Evolutionary conservation across 1,140 invertebrate genomes (phyloP).

Genomic region (Pachypsylla venusta): DNA sequence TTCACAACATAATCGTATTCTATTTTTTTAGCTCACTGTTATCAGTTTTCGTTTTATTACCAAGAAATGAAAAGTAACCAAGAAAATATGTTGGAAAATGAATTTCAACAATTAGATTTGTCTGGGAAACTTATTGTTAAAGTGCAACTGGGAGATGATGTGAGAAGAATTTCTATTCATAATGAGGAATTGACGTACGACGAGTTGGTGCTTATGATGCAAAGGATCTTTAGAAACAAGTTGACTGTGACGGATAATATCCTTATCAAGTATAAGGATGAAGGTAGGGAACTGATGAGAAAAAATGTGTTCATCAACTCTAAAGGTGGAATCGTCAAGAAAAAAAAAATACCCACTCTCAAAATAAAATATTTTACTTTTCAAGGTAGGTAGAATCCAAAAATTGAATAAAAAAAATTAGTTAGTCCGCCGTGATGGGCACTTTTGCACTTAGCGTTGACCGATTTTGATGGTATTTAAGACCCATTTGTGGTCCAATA

Average conservation of each 20-base stretch:
- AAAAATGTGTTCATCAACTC: background rate
- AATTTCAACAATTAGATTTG: conserved; percentile 25
- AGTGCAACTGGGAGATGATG: conserved; percentile 50
- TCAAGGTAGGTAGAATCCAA: too few relatives aligned
- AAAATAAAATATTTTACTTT: too few relatives aligned
- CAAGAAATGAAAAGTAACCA: conserved; percentile 5
- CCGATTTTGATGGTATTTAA: too few relatives aligned
- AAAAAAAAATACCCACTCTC: too few relatives aligned
- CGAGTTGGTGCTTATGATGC: conserved; percentile 63
- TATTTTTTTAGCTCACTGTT: too few relatives aligned
- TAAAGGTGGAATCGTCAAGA: background rate
- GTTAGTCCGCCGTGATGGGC: too few relatives aligned
- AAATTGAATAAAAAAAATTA: too few relatives aligned
- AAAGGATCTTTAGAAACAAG: conserved; percentile 51
- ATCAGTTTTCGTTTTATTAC: too few relatives aligned
- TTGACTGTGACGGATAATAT: conserved; percentile 49
- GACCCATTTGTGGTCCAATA: too few relatives aligned
- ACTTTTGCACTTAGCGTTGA: too few relatives aligned
- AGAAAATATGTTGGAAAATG: conserved; percentile 18
- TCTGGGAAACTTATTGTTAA: conserved; percentile 26
- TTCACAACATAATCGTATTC: too few relatives aligned
- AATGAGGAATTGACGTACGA: conserved; percentile 66
- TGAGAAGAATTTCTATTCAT: conserved; percentile 53
- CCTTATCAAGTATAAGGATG: conserved; percentile 58
- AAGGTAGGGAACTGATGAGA: conserved; percentile 35